Base-by-base conservation (phyloP, 2,113 vertebrate genomes). In the Ophiodon elongatus region DNA sequence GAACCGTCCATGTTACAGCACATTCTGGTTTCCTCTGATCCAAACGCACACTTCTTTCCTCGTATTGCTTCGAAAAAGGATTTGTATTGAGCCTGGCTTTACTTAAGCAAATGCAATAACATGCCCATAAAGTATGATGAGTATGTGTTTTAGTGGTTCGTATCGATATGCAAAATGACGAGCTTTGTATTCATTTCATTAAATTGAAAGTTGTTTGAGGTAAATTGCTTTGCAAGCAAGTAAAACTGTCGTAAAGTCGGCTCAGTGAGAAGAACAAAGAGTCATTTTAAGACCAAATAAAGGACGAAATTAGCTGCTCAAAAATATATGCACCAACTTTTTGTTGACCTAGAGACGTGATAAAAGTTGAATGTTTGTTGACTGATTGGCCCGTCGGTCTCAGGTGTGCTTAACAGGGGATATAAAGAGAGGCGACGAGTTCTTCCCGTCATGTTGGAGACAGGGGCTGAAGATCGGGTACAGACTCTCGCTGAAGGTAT, bases 391-490 rank as follows among this genome's bases (percentile, higher is more conserved):
- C n/a, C 31, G 23, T 21, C 29, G 1, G 1, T 8, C 54, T 94
- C 85, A 95, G 87, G 64, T 76, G 69, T 95, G 92, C 80, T 96
- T 96, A 6, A 95, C 87, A 0, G 88, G 11, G 0, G 85, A 79
- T 62, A 96, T 88, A 0, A 69, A 3, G 6, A 96, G 89, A 0
- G 95, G 85, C 4, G 87, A 69, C 0, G 74, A 1, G 85, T 96
- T 96, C 71, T 93, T 96, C 29, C 96, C 95, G 0, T 95, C 95
- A 5, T 94, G 93, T 67, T 3, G 77, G 47, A 94, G 89, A 45
- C 95, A 96, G 19, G 96, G 96, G 86, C 95, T 96, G 86, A 96
- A 96, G 76, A 96, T 93, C 1, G 96, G 95, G 71, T 91, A 94
- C 13, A 96, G 37, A 1, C 82, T 94, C 70, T 96, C 95, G 3